Evolutionary conservation across 2,113 vertebrate species (phyloP), one percentile per base, ranked within the genome.

Genomic region (Pimephales promelas): DNA sequence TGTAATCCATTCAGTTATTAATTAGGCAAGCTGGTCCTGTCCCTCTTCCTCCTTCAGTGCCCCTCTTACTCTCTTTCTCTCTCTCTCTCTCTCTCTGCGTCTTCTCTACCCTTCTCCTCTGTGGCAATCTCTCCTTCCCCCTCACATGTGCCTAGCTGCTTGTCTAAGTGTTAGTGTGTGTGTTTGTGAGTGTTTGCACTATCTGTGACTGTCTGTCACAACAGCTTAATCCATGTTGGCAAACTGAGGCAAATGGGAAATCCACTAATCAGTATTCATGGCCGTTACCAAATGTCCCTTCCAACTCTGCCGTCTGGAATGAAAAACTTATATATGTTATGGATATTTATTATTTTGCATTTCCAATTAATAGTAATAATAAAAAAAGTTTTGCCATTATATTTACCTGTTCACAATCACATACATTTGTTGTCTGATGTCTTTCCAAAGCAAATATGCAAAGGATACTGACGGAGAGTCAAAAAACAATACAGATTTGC

Each of bases 181-280:
- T 74, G 75, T 72, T 59, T 75, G 74, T 24, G 68, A 56, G 66
- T 81, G 83, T 81, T 76, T 71, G 79, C 56, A 45, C 56, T 45
- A 54, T 88, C 64, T 75, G 61, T 83, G 89, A 90, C 89, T 87
- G 78, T 71, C 73, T 90, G 86, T 93, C 90, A 90, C 88, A 88
- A 82, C 78, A 71, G 83, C 87, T 85, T 89, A 89, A 93, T 92
- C 92, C 83, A 91, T 92, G 89, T 88, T 92, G 64, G 79, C 92
- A 94, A 89, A 86, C 91, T 88, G 92, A 89, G 91, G 88, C 88
- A 86, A 89, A 85, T 88, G 91, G 90, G 85, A 92, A 87, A 91
- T 88, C 88, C 90, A 92, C 91, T 92, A 89, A 93, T 95, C 92
- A 92, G 85, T 90, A 90, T 92, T 92, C 91, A 89, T 89, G 85